Evolutionary conservation across 1,140 invertebrate genomes (phyloP).

Genomic region (Hylyphantes graminicola): DNA sequence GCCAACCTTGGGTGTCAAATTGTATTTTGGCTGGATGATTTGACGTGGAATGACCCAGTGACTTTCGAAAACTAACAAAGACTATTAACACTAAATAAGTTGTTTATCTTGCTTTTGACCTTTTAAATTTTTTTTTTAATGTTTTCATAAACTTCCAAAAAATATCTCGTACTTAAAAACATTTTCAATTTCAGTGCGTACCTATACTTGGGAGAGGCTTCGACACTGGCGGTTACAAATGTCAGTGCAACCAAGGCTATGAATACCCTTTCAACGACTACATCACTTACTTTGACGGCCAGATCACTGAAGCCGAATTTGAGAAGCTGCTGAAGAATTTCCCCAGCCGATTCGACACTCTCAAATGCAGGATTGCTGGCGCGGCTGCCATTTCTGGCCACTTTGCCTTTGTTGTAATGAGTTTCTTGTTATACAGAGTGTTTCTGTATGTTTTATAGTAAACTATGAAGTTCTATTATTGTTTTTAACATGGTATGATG

Average conservation of each 20-base stretch:
- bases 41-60: too few species aligned
- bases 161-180: not conserved
- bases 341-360: constrained; percentile 67
- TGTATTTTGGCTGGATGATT: too few species aligned
- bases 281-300: constrained; percentile 96
- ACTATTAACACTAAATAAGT: too few species aligned
- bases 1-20: too few species aligned
- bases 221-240: constrained; percentile 96
- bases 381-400: constrained; percentile 9
- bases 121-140: too few species aligned
- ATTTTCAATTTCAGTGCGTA: constrained; percentile 78
- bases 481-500: not conserved
- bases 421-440: constrained; percentile 28
- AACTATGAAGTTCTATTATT: not conserved
- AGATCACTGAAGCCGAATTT: constrained; percentile 95
- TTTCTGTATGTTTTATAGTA: constrained; percentile 12
- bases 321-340: constrained; percentile 83
- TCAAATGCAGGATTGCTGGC: constrained; percentile 86
- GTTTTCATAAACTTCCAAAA: constrained; percentile 10
- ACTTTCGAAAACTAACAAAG: too few species aligned
- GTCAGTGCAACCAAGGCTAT: constrained; percentile 95
- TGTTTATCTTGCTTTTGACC: too few species aligned
- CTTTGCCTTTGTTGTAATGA: constrained; percentile 24
- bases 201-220: constrained; percentile 91
- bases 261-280: constrained; percentile 97